phyloP scores from a whole-genome alignment of 2,888 invertebrate genomes.

The Operophtera brumata region DNA sequence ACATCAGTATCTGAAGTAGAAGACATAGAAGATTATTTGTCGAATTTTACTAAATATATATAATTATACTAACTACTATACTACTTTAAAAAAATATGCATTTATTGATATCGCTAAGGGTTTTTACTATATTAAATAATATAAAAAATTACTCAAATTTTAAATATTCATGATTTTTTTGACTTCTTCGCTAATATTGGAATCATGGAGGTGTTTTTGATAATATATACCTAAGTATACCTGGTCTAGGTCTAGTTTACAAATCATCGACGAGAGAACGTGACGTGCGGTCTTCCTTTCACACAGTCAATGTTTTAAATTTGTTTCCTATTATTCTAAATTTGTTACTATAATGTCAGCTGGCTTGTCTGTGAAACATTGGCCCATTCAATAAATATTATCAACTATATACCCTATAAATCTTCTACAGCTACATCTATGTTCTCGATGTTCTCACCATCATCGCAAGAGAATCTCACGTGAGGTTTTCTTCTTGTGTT shows the following conservation, averaged over 20 bases:
- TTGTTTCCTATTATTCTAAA: constrained; percentile 12
- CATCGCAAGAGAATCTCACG: constrained; percentile 44
- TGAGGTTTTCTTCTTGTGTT: constrained; percentile 33
- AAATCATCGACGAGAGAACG: not conserved
- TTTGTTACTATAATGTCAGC: not conserved
- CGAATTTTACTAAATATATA: constrained; percentile 9
- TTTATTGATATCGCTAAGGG: not conserved
- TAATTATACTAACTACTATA: constrained; percentile 20
- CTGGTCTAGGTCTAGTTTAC: not conserved
- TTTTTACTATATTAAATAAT: not conserved
- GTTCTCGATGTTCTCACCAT: constrained; percentile 41
- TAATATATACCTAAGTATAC: not conserved
- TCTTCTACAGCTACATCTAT: constrained; percentile 35
- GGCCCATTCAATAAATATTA: not conserved
- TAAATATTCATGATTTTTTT: constrained; percentile 5
- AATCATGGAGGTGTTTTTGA: constrained; percentile 3
- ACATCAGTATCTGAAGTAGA: constrained; percentile 40
- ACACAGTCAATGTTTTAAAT: constrained; percentile 1
- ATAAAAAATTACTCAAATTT: not conserved
- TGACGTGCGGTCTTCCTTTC: not conserved
- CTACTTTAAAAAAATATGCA: constrained; percentile 1
- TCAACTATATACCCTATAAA: constrained; percentile 25
- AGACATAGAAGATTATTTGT: constrained; percentile 21
- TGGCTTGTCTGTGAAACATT: not conserved
- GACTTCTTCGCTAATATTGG: constrained; percentile 1